Conservation (phyloP, 1,140 invertebrate genomes). For the Nebria ingens region DNA sequence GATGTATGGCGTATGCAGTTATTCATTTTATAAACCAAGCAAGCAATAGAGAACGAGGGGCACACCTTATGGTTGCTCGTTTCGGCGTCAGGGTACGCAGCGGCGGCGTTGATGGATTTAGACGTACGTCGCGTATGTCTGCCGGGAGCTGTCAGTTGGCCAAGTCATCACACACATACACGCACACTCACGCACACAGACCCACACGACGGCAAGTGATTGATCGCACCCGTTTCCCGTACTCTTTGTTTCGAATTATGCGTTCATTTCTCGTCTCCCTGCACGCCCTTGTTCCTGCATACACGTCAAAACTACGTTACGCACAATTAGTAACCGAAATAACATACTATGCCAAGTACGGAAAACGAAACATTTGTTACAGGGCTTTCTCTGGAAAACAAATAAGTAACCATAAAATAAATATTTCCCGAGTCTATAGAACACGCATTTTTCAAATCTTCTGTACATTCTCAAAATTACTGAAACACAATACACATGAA, state of each 20-base stretch:
- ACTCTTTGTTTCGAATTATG: constrained; percentile 6
- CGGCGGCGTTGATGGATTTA: constrained; percentile 2
- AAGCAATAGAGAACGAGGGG: too few relatives aligned
- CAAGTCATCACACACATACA: not conserved
- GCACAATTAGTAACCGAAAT: not conserved
- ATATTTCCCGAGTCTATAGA: too few relatives aligned
- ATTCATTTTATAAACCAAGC: constrained; percentile 1
- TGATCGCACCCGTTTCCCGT: constrained; percentile 5
- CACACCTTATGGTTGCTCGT: too few relatives aligned
- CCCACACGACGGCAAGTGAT: not conserved
- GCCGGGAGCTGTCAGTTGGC: not conserved
- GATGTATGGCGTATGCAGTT: constrained; percentile 5
- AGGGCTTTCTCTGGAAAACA: too few relatives aligned
- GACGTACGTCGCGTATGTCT: not conserved
- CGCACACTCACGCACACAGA: not conserved
- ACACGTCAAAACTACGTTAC: not conserved
- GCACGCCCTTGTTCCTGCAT: not conserved
- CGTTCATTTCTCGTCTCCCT: not conserved
- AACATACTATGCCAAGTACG: too few relatives aligned
- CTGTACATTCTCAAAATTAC: too few relatives aligned
- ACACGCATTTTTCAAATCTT: too few relatives aligned
- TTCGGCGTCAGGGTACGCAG: not conserved
- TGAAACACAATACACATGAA: too few relatives aligned
- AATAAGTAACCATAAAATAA: too few relatives aligned
- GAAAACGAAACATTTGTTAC: too few relatives aligned